Conservation (phyloP, 2,888 invertebrate species). For the Siphonodentalium dalli region DNA sequence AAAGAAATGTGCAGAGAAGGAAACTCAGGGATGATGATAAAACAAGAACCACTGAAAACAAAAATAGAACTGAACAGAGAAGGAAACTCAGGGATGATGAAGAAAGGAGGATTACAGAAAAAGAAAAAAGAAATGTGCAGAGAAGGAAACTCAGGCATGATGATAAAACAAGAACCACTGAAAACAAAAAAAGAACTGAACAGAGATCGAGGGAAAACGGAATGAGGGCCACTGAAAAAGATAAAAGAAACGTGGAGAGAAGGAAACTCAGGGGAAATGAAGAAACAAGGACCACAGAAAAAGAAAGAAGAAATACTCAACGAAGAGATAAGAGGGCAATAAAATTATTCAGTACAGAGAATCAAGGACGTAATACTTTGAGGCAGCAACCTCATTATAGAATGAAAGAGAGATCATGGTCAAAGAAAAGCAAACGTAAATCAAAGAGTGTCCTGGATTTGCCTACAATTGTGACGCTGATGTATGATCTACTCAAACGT, state of each 20-base stretch:
- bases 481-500: conserved; percentile 8
- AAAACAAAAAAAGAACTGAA: neutral
- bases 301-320: neutral
- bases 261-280: neutral
- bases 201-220: neutral
- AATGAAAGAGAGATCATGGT: neutral
- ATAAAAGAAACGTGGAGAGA: neutral
- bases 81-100: neutral
- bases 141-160: neutral
- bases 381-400: neutral
- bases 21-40: neutral
- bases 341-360: neutral
- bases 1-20: neutral
- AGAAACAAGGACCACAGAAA: neutral
- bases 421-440: neutral
- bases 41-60: neutral
- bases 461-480: neutral
- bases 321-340: neutral
- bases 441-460: neutral
- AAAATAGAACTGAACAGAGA: neutral
- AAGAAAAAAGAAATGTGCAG: neutral
- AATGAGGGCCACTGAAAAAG: neutral
- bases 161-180: neutral
- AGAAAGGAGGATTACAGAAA: conserved; percentile 1
- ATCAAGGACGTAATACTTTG: neutral